These are phyloP conservation scores for Carapus acus DNA, from an alignment of 2,797 vertebrate species.

Conservation along the genomic window DNA sequence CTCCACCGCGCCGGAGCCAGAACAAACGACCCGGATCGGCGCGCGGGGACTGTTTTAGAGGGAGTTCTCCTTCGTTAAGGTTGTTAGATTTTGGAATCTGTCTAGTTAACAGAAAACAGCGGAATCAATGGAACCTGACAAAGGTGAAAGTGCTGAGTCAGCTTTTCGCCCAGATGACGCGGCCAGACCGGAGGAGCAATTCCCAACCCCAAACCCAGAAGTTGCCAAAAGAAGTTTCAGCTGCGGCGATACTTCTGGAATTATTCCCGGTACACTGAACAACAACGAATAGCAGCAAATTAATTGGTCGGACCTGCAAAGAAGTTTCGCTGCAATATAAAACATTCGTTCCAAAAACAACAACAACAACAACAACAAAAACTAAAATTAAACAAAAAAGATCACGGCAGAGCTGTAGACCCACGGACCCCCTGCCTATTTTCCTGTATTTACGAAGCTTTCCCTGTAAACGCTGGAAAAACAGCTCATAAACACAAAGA, in stretches of 20 bases:
- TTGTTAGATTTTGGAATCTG: constrained; percentile 34
- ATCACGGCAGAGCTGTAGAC: not conserved
- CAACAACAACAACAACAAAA: too few species aligned
- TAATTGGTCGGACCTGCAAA: not conserved
- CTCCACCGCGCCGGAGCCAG: not conserved
- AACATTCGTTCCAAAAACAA: too few species aligned
- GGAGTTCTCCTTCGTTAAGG: constrained; percentile 40
- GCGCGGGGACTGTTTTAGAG: constrained; percentile 24
- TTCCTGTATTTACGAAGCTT: constrained; percentile 38
- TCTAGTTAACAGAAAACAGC: constrained; percentile 29
- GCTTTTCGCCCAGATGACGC: too few species aligned
- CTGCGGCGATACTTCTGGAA: not conserved
- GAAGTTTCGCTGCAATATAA: too few species aligned
- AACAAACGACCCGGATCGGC: constrained; percentile 9
- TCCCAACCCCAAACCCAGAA: too few species aligned
- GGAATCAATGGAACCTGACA: constrained; percentile 15
- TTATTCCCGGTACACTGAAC: not conserved
- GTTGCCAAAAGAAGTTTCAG: not conserved
- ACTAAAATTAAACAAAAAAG: too few species aligned
- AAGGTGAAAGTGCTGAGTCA: too few species aligned
- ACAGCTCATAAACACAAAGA: constrained; percentile 37
- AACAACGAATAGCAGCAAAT: not conserved
- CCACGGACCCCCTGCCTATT: constrained; percentile 8
- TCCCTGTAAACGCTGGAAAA: constrained; percentile 42
- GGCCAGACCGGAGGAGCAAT: too few species aligned